phyloP scores from a whole-genome alignment of 2,113 vertebrate genomes.

The Psittacus erithacus region DNA sequence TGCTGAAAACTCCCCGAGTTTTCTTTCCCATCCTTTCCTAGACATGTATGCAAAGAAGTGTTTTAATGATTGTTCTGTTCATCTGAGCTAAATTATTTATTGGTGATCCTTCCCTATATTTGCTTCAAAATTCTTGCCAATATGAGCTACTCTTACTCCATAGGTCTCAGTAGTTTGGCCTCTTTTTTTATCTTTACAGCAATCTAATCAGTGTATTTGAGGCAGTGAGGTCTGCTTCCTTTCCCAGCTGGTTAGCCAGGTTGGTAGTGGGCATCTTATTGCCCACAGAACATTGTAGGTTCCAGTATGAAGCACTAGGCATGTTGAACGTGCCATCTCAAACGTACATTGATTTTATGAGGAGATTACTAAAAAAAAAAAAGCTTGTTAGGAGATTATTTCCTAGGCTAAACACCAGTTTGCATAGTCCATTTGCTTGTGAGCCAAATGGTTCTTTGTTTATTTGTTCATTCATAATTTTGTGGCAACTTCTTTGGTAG shows the following conservation, averaged over 20 bases:
- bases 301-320: neutral
- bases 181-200: neutral
- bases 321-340: neutral
- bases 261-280: neutral
- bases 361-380: neutral
- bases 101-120: neutral
- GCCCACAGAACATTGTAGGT: neutral
- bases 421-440: neutral
- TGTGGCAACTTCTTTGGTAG: neutral
- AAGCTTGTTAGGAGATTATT: neutral
- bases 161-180: neutral
- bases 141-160: neutral
- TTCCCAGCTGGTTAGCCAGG: neutral
- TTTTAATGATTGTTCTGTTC: neutral
- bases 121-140: neutral
- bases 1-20: neutral
- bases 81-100: neutral
- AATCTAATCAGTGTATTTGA: neutral
- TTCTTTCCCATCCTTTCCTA: neutral
- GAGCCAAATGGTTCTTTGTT: neutral
- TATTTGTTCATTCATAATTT: neutral
- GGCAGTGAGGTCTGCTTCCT: neutral
- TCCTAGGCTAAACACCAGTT: neutral
- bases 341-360: neutral
- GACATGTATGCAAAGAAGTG: neutral